These are phyloP conservation scores for Hydractinia echinata DNA, from an alignment of 30 jellyfish, hydroid and myxozoan genomes.

Conservation along the genomic window DNA sequence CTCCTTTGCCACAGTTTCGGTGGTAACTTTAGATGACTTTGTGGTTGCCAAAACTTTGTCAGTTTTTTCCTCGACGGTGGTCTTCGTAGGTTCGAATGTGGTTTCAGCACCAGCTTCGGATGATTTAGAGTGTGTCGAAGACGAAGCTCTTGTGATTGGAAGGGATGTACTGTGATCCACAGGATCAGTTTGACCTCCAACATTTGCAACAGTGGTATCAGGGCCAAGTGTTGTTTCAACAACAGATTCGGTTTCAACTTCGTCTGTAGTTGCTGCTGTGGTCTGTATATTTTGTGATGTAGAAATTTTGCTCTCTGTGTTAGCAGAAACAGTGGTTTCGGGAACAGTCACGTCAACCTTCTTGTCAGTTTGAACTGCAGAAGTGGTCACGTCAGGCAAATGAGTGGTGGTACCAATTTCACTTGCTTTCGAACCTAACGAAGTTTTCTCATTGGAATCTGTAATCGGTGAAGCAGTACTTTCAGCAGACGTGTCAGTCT, in stretches of 20 bases:
- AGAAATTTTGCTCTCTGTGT: background rate
- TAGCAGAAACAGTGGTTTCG: background rate
- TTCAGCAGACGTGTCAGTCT: background rate
- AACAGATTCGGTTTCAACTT: background rate
- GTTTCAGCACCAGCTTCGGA: background rate
- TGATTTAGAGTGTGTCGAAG: no score
- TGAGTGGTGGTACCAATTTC: background rate
- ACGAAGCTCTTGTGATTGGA: no score
- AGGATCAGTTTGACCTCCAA: no score
- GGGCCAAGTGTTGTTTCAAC: background rate
- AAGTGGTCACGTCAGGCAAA: background rate
- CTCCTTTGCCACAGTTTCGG: background rate
- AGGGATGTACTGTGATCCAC: no score
- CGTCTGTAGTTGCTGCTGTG: background rate
- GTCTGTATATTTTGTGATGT: no score
- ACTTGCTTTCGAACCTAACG: background rate
- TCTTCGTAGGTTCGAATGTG: background rate
- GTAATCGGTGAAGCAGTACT: background rate
- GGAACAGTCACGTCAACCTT: background rate
- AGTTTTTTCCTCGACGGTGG: background rate
- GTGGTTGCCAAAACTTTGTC: constrained; percentile 11
- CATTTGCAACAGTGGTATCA: background rate
- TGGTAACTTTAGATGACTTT: background rate
- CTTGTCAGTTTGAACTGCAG: background rate
- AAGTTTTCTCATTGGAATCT: no score